phyloP scores from a whole-genome alignment of 2,113 vertebrate genomes.

The Seriola quinqueradiata region DNA sequence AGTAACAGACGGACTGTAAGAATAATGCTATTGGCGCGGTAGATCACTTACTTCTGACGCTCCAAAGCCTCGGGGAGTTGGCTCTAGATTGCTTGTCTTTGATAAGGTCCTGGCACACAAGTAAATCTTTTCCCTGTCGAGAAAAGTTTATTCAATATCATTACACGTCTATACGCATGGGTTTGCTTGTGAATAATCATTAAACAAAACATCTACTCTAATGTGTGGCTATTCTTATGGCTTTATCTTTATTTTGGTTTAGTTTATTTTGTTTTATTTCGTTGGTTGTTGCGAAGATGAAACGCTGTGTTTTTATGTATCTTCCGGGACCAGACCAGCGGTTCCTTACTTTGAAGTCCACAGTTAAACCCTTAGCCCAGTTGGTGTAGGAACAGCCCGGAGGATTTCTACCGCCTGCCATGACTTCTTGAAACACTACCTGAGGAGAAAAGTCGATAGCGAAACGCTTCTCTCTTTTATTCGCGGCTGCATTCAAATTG shows the following conservation, averaged over 20 bases:
- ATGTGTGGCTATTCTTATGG: fast-evolving
- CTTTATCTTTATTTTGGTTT: background rate
- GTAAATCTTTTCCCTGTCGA: slow-evolving; percentile 73
- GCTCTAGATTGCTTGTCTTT: slow-evolving; percentile 90
- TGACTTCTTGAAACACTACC: slow-evolving; percentile 83
- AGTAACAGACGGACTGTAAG: slow-evolving; percentile 83
- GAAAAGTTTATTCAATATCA: slow-evolving; percentile 26
- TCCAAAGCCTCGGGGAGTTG: slow-evolving; percentile 90
- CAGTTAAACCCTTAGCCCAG: slow-evolving; percentile 90
- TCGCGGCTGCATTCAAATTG: slow-evolving; percentile 5
- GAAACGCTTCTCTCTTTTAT: slow-evolving; percentile 34
- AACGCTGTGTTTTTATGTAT: slow-evolving; percentile 82
- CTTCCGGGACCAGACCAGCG: slow-evolving; percentile 91
- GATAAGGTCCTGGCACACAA: slow-evolving; percentile 95
- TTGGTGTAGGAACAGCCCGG: slow-evolving; percentile 88
- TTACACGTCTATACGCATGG: background rate
- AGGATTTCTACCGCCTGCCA: slow-evolving; percentile 84
- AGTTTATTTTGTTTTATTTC: slow-evolving; percentile 14
- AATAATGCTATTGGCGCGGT: slow-evolving; percentile 88
- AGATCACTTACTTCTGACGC: slow-evolving; percentile 89
- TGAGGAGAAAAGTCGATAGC: slow-evolving; percentile 55
- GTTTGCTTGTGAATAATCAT: fast-evolving
- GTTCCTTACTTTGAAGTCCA: slow-evolving; percentile 92
- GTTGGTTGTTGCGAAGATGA: slow-evolving; percentile 9
- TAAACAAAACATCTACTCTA: fast-evolving